Conservation (phyloP, 2,888 invertebrate genomes). For the Idaea biselata region DNA sequence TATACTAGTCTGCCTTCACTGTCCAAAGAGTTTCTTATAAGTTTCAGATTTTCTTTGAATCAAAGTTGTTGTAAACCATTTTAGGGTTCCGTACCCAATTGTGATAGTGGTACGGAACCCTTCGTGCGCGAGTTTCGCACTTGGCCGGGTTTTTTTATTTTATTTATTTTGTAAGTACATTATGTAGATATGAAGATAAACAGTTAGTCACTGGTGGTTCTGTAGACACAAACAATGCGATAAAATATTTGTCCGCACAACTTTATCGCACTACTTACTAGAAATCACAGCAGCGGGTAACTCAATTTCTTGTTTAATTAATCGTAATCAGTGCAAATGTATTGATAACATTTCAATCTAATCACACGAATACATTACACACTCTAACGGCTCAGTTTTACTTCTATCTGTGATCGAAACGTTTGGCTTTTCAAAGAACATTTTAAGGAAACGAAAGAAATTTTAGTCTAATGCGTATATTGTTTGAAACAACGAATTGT, state of each 20-base stretch:
- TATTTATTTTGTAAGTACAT: too few species aligned
- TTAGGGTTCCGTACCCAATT: too few species aligned
- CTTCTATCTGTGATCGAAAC: constrained; percentile 22
- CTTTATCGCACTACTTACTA: constrained; percentile 10
- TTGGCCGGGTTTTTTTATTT: too few species aligned
- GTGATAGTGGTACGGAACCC: too few species aligned
- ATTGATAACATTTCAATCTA: constrained; percentile 47
- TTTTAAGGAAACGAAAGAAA: not conserved
- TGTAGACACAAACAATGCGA: not conserved
- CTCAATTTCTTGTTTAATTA: constrained; percentile 21
- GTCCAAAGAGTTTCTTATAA: too few species aligned
- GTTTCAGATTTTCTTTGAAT: too few species aligned
- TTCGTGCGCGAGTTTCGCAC: too few species aligned
- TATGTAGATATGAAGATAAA: not conserved
- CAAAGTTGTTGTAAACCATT: too few species aligned
- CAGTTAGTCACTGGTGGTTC: not conserved
- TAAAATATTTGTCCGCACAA: not conserved
- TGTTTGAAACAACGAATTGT: not conserved
- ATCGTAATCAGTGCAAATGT: constrained; percentile 43
- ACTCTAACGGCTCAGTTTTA: constrained; percentile 32
- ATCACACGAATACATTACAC: constrained; percentile 31
- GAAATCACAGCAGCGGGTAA: constrained; percentile 11
- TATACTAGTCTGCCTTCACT: too few species aligned
- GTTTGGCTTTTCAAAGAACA: constrained; percentile 17
- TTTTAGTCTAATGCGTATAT: not conserved